Conservation (phyloP, 2,888 invertebrate species). For the Pseudococcus jackbeardsleyi region DNA sequence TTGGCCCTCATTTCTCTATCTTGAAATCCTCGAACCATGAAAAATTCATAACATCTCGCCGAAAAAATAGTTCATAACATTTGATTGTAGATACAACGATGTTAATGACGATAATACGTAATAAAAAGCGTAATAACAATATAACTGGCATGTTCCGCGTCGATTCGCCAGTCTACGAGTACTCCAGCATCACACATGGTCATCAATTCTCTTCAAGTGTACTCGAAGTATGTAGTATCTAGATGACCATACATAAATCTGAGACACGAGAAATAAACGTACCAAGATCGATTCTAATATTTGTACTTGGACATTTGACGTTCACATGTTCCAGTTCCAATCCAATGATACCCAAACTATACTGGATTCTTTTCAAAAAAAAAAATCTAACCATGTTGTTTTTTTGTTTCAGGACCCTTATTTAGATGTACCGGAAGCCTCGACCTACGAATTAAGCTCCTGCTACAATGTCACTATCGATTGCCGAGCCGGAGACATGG, state of each 20-base stretch:
- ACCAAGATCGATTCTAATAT: neutral
- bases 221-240: neutral
- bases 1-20: neutral
- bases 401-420: conserved; percentile 80
- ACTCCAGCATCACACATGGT: neutral
- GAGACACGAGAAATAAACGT: neutral
- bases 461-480: conserved; percentile 96
- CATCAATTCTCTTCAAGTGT: neutral
- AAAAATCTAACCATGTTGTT: neutral
- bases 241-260: neutral
- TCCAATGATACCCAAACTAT: conserved; percentile 35
- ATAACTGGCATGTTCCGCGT: neutral
- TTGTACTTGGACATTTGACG: neutral
- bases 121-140: neutral
- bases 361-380: neutral
- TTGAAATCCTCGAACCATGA: neutral
- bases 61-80: neutral
- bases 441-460: conserved; percentile 91
- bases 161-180: neutral
- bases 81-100: neutral
- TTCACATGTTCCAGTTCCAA: conserved; percentile 54
- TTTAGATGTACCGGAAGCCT: conserved; percentile 89
- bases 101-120: neutral
- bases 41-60: neutral
- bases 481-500: conserved; percentile 93